Conservation (phyloP, 2,888 invertebrate species). For the Drosophila differens region DNA sequence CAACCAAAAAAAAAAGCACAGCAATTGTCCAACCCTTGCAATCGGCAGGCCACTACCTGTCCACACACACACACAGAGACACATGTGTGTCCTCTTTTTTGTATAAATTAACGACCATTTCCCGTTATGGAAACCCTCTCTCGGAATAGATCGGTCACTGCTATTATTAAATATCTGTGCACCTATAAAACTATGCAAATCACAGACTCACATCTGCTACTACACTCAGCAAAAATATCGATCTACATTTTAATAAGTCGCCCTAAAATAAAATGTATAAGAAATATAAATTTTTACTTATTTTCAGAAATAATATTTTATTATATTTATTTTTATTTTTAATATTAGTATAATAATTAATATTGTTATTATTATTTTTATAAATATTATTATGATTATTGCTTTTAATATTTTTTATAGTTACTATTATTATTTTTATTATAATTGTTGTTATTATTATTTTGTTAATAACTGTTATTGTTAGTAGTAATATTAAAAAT, state of each 20-base stretch:
- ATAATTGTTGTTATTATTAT: neutral
- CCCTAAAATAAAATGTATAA: neutral
- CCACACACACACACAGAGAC: conserved; percentile 21
- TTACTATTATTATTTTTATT: neutral
- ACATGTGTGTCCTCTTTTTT: conserved; percentile 15
- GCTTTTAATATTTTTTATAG: neutral
- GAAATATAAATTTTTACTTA: neutral
- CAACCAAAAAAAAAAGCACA: conserved; percentile 34
- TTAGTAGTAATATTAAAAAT: too few species aligned
- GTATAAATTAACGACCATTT: conserved; percentile 43
- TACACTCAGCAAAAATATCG: neutral
- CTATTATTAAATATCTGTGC: neutral
- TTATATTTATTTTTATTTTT: neutral
- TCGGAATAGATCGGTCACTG: conserved; percentile 46
- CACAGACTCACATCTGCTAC: conserved; percentile 43
- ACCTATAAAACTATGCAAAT: conserved; percentile 29
- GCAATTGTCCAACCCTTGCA: conserved; percentile 60
- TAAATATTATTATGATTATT: neutral
- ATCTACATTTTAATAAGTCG: neutral
- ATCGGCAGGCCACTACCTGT: conserved; percentile 32
- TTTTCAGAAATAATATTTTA: neutral
- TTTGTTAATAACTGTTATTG: neutral
- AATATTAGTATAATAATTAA: neutral
- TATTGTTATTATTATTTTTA: neutral
- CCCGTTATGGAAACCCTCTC: conserved; percentile 4